Percentiles rank a stretch among this genome's conserved stretches.
phyloP scores from a whole-genome alignment of 2,797 vertebrate species.

The Spea hammondii region DNA sequence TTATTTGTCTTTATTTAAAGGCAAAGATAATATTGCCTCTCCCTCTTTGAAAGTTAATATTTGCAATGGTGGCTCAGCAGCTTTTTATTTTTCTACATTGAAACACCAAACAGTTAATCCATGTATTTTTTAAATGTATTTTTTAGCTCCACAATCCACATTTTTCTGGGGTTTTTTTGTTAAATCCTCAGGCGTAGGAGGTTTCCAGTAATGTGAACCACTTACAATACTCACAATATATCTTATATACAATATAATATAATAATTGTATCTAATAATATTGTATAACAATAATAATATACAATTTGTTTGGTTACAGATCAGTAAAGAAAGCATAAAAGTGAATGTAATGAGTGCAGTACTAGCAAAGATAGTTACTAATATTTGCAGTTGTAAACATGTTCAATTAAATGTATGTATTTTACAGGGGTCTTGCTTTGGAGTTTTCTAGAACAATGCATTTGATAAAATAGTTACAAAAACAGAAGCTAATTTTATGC shows the following conservation, averaged over 20 bases:
- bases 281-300: too few species aligned
- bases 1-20: too few species aligned
- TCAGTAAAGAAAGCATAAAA: conserved; percentile 6
- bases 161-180: background rate
- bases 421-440: conserved; percentile 9
- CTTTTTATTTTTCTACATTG: background rate
- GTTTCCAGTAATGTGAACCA: conserved; percentile 26
- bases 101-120: conserved; percentile 2
- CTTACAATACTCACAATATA: conserved; percentile 1
- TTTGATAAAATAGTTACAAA: conserved; percentile 5
- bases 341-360: conserved; percentile 22
- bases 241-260: background rate
- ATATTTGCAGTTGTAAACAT: conserved; percentile 14
- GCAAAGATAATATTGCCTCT: too few species aligned
- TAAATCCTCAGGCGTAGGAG: conserved; percentile 8
- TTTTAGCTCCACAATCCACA: background rate
- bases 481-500: background rate
- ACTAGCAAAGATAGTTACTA: conserved; percentile 6
- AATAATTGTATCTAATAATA: too few species aligned
- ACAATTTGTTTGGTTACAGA: conserved; percentile 16
- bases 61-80: too few species aligned
- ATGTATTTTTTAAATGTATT: background rate
- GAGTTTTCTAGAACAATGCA: background rate
- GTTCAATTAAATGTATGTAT: conserved; percentile 13
- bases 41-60: too few species aligned